Base-by-base conservation (phyloP, 2,113 vertebrate genomes). In the Cinclus mexicanus region DNA sequence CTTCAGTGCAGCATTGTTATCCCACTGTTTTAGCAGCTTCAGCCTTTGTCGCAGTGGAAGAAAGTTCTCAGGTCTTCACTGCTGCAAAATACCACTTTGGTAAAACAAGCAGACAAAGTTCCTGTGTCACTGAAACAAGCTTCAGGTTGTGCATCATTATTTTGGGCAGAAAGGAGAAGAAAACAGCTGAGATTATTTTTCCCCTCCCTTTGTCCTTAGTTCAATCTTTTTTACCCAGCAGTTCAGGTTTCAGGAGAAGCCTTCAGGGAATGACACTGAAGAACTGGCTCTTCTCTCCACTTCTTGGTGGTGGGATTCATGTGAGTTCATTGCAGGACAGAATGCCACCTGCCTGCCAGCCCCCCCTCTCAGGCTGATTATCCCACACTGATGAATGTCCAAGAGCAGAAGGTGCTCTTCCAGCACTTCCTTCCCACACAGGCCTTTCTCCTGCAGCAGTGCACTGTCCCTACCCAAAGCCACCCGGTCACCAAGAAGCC, bases 361-460 rank as follows among this genome's bases (percentile, higher is more conserved):
- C 14, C 28, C 42, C 25, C 20, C 12, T 52, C 5, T 9, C 46
- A 39, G 31, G 10, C 2, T 59, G 3, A 7, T 37, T 53, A 15
- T 25, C 55, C 41, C 3, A 0, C 2, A 1, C 9, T 2, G 20
- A 6, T 1, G 20, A 10, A 10, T 0, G 7, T 4, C 33, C 1
- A 1, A 12, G 31, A 64, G 23, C 3, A 4, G 35, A n/a, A 55
- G 35, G 8, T 18, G 80, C 35, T 47, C 46, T 47, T 21, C 39
- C 47, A 16, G 31, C 3, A 4, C 7, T 64, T 35, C 42, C 49
- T n/a, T n/a, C 29, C 23, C 0, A 0, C 0, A 0, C 28, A 6
- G 18, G 18, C 15, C 29, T 35, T 68, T 39, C 31, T 42, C 35
- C 33, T 4, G 1, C n/a, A 64, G 33, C 49, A 9, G 1, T 39